Conservation (phyloP, 2,888 invertebrate genomes). For the Holacanthella duospinosa region DNA sequence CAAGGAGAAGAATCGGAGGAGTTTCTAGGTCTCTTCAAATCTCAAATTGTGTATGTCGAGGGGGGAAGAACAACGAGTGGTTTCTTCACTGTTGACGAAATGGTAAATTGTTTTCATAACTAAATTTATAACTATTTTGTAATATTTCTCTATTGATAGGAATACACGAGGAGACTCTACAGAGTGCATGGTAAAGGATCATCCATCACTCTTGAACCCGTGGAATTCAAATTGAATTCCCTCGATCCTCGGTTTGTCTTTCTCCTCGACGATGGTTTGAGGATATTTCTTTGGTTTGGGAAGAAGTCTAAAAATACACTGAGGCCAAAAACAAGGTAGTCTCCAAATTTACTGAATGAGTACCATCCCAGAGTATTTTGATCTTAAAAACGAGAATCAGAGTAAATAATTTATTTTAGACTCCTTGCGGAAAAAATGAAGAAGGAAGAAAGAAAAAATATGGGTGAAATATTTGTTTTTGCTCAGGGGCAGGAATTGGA, state of each 20-base stretch:
- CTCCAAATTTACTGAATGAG: background rate
- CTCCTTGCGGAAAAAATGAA: conserved; percentile 96
- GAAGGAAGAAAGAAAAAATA: conserved; percentile 93
- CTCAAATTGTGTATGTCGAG: conserved; percentile 85
- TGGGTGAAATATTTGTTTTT: conserved; percentile 77
- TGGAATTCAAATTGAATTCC: conserved; percentile 56
- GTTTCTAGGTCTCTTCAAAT: conserved; percentile 81
- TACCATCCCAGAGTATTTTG: background rate
- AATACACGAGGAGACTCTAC: conserved; percentile 71
- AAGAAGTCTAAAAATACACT: conserved; percentile 75
- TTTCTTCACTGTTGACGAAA: conserved; percentile 91
- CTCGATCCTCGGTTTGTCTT: conserved; percentile 88
- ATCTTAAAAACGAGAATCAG: background rate
- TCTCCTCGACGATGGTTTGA: conserved; percentile 72
- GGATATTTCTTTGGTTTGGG: conserved; percentile 86
- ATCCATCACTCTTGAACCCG: conserved; percentile 75
- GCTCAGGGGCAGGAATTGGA: conserved; percentile 67
- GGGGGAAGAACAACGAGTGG: conserved; percentile 96
- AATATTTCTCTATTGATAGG: conserved; percentile 45
- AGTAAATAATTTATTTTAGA: too few relatives aligned
- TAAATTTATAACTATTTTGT: background rate
- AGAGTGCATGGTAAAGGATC: conserved; percentile 80
- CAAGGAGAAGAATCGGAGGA: conserved; percentile 95
- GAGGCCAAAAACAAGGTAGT: conserved; percentile 63
- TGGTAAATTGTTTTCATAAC: conserved; percentile 45